Evolutionary conservation across 2,888 invertebrate species (phyloP).

Genomic region (Sphaeridia pumilis): DNA sequence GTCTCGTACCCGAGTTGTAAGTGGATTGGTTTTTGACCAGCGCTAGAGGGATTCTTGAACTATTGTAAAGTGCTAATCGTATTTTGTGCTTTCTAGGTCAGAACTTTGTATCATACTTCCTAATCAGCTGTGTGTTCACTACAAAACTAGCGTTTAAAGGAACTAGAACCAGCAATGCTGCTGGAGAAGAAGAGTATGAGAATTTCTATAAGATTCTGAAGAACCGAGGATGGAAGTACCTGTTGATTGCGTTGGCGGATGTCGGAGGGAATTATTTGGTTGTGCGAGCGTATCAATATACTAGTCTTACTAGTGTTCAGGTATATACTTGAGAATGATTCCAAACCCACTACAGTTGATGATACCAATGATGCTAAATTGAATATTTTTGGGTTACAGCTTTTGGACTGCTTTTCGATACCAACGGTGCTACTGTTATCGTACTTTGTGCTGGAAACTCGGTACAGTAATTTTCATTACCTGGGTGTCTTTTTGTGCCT

Average conservation of each 20-base stretch:
- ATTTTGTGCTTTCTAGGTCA: slow-evolving; percentile 48
- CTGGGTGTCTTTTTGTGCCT: slow-evolving; percentile 67
- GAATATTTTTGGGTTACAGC: slow-evolving; percentile 49
- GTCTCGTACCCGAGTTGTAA: slow-evolving; percentile 60
- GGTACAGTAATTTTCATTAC: slow-evolving; percentile 52
- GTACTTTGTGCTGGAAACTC: slow-evolving; percentile 60
- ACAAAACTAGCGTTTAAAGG: slow-evolving; percentile 58
- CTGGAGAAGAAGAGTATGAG: slow-evolving; percentile 43
- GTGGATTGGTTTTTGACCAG: slow-evolving; percentile 9
- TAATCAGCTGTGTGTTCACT: slow-evolving; percentile 63
- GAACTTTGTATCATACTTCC: slow-evolving; percentile 64
- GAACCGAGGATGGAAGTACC: slow-evolving; percentile 62
- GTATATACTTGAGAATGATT: slow-evolving; percentile 39
- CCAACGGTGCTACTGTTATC: slow-evolving; percentile 67
- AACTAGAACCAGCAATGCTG: neutral
- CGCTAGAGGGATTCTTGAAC: slow-evolving; percentile 7
- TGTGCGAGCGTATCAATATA: slow-evolving; percentile 65
- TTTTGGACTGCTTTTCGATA: slow-evolving; percentile 73
- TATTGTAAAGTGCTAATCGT: slow-evolving; percentile 4
- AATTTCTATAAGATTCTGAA: slow-evolving; percentile 53
- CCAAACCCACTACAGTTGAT: neutral
- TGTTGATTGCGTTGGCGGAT: slow-evolving; percentile 63
- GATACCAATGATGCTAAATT: neutral
- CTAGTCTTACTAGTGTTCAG: slow-evolving; percentile 60
- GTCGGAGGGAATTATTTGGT: slow-evolving; percentile 77